Evolutionary conservation across 1,140 invertebrate species (phyloP), one percentile per base, ranked within the genome.

Genomic region (Ridgeia piscesae): DNA sequence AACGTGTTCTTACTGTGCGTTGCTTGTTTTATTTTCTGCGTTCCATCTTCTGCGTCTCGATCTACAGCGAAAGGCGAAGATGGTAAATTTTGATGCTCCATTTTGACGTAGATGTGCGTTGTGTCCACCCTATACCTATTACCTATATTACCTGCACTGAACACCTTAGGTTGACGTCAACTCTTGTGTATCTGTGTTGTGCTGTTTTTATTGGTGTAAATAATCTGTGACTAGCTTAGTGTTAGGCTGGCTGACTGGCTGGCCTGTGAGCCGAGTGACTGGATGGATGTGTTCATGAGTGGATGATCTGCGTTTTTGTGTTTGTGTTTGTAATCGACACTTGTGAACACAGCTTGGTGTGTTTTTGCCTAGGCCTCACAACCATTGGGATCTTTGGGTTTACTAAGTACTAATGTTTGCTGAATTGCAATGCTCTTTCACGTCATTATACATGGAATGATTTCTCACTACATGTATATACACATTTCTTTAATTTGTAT

Each of bases 31-130:
- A 17, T 91, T 35, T 42, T 91, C 35, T 91, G 89, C 6, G 21
- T 91, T 91, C 89, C 35, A 91, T 31, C 89, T 17, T 27, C 0
- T 77, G 34, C 35, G n/a, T 35, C 89, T 35, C 89, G 34, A 92
- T 88, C 27, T 88, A 35, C 91, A 92, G 91, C 35, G 34, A 92
- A 92, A 92, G 91, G 91, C n/a, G 91, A 92, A 33, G 91, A 92
- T 58, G 91, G 91, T 92, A 92, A 92, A 91, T 42, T 35, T 34
- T 35, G n/a, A n/a, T n/a, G 58, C 58, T 21, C 58, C 6, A 21
- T 77, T 77, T 0, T 77, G 17, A 77, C 27, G 58, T 77, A 77
- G 58, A 77, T 77, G 58, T 77, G 58, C 58, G 27, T 77, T 77
- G 58, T 77, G 27, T 77, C 27, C 58, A 77, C 0, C 27, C 8